Evolutionary conservation across 2,888 invertebrate genomes (phyloP), one percentile per base, ranked within the genome.

Genomic region (Lithosia quadra): DNA sequence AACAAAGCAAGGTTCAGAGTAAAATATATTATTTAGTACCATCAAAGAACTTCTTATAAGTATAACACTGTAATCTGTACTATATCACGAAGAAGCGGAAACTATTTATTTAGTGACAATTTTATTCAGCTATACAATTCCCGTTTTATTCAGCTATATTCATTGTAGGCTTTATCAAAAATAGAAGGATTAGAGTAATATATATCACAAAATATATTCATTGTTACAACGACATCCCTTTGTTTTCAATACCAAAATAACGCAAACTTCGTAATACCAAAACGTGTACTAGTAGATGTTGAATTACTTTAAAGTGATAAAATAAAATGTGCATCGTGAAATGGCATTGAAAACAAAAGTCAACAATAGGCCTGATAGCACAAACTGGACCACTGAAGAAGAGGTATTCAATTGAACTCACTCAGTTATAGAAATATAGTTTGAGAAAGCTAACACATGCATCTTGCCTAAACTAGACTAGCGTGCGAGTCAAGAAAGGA

Each of bases 191-290:
- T 92, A 94, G 88, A 92, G 90, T 92, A 88, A 92, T 92, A 92
- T 91, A 93, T 93, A 94, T 94, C 94, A 94, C 93, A 95, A 95
- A 95, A 95, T 95, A 94, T 93, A 94, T 94, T 93, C 91, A 93
- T 92, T 92, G 92, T 91, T 90, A 89, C 87, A 89, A 90, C 88
- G 84, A 89, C 77, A 86, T 84, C 81, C 86, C 82, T 90, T 89
- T 90, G 91, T 92, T 93, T 93, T 91, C 92, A 92, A 92, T 91
- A 90, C 91, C 93, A 90, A 84, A 81, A 36, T 73, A 74, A 72
- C 60, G 39, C 61, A 61, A 75, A 69, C 61, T 15, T 58, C 66
- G 65, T 67, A 53, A 72, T 63, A 62, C 22, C 33, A 70, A 67
- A 71, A 67, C 59, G 34, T 55, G 28, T 64, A 28, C 58, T 53